phyloP scores from a whole-genome alignment of 1,140 invertebrate species.

The Planococcus citri region DNA sequence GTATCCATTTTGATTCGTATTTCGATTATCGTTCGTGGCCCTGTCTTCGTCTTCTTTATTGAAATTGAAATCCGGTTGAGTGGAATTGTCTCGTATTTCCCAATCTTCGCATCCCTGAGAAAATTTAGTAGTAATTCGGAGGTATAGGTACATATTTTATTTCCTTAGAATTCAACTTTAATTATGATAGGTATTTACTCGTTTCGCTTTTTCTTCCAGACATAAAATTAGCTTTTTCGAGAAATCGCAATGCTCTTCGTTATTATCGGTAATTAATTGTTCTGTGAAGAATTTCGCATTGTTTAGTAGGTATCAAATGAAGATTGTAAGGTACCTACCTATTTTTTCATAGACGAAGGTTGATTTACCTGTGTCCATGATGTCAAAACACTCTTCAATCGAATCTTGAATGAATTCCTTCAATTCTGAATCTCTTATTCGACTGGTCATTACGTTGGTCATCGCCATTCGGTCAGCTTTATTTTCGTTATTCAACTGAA shows the following conservation, averaged over 20 bases:
- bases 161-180: not conserved
- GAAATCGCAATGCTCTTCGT: conserved; percentile 23
- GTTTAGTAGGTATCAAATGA: not conserved
- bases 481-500: conserved; percentile 26
- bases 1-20: not conserved
- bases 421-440: conserved; percentile 27
- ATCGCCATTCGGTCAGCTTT: conserved; percentile 26
- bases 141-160: not conserved
- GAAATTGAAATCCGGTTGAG: not conserved
- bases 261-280: not conserved
- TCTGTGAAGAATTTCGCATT: not conserved
- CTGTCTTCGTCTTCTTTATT: not conserved
- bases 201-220: conserved; percentile 23
- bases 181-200: conserved; percentile 9
- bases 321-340: not conserved
- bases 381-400: conserved; percentile 29
- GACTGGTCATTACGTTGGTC: conserved; percentile 25
- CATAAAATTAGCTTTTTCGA: conserved; percentile 21
- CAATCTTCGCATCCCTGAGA: conserved; percentile 5
- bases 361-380: conserved; percentile 26
- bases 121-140: not conserved
- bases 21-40: not conserved
- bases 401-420: conserved; percentile 29
- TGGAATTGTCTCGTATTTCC: conserved; percentile 5
- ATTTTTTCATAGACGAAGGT: not conserved